A percentile compares a stretch with the other conserved stretches of the same genome.
These are phyloP conservation scores for Cynopterus brachyotis DNA, from an alignment of 2,113 vertebrate genomes.

Conservation along the genomic window DNA sequence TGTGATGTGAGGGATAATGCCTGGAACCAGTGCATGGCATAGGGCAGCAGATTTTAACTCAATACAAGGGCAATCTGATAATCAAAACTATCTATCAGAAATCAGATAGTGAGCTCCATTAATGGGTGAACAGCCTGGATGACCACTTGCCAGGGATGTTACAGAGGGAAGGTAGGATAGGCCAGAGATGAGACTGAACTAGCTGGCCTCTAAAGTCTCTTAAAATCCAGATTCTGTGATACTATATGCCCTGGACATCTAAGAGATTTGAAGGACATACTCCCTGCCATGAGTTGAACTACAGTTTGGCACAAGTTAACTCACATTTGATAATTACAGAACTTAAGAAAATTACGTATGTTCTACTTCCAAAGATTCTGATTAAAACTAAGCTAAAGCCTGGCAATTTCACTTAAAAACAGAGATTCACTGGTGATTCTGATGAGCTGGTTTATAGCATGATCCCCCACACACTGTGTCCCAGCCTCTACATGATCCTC, in stretches of 20 bases:
- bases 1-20: not conserved
- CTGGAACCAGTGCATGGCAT: not conserved
- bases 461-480: not conserved
- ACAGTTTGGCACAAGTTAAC: not conserved
- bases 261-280: not conserved
- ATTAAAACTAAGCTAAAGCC: not conserved
- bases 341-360: not conserved
- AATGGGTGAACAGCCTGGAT: not conserved
- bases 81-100: not conserved
- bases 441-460: not conserved
- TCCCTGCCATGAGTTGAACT: not conserved
- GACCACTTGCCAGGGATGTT: not conserved
- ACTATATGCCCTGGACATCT: not conserved
- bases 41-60: not conserved
- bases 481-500: not conserved
- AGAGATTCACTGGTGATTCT: not conserved
- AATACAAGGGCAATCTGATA: not conserved
- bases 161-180: not conserved
- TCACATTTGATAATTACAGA: not conserved
- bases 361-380: not conserved
- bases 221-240: not conserved
- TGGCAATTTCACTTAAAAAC: conserved; percentile 4
- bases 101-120: not conserved
- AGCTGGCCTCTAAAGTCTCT: not conserved
- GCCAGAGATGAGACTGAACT: not conserved